These are phyloP conservation scores for Rhinatrema bivittatum DNA, from an alignment of 2,797 vertebrate genomes.

Conservation along the genomic window DNA sequence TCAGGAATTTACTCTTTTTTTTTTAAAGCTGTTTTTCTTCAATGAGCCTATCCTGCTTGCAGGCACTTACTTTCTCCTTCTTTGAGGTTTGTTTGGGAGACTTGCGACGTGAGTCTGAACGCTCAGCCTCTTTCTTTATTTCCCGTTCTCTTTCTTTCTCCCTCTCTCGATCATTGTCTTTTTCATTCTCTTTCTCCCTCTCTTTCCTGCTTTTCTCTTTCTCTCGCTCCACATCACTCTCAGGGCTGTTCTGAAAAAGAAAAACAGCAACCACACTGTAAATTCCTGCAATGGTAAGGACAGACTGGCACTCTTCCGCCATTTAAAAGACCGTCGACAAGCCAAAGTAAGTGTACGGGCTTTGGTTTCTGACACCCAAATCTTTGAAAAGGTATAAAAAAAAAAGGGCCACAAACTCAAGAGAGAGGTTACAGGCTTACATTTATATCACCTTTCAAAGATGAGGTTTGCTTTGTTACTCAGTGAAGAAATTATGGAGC, in stretches of 20 bases:
- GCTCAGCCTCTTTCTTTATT: slow-evolving; percentile 32
- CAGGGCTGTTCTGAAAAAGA: slow-evolving; percentile 50
- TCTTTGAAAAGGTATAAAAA: too few relatives aligned
- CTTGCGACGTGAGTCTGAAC: slow-evolving; percentile 27
- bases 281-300: too few relatives aligned
- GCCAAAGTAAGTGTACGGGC: too few relatives aligned
- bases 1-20: neutral
- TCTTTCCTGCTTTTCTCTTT: slow-evolving; percentile 42
- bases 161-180: slow-evolving; percentile 22
- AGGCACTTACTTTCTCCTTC: slow-evolving; percentile 48
- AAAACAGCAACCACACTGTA: neutral
- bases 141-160: slow-evolving; percentile 38
- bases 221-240: slow-evolving; percentile 47
- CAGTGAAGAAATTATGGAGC: too few relatives aligned
- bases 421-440: too few relatives aligned
- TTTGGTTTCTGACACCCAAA: too few relatives aligned
- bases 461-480: too few relatives aligned
- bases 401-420: too few relatives aligned
- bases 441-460: too few relatives aligned
- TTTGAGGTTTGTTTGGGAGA: slow-evolving; percentile 41
- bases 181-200: slow-evolving; percentile 21
- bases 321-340: too few relatives aligned
- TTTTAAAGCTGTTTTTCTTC: neutral
- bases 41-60: too few relatives aligned
- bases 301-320: too few relatives aligned